These are phyloP conservation scores for Ferrisia virgata DNA, from an alignment of 2,888 invertebrate genomes.

Conservation along the genomic window DNA sequence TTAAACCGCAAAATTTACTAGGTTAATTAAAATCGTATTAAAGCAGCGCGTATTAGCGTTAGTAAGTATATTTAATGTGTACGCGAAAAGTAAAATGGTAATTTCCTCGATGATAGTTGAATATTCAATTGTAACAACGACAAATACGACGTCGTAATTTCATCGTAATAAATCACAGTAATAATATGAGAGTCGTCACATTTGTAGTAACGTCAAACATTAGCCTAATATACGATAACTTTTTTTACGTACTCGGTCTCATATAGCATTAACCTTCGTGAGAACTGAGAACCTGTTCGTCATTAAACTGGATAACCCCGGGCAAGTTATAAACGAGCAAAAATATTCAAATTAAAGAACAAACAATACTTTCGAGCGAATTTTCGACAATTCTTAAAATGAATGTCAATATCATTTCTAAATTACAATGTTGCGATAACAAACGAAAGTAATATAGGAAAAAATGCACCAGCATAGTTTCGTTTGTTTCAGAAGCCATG, in stretches of 20 bases:
- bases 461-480: not conserved
- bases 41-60: not conserved
- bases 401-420: not conserved
- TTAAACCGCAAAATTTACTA: not conserved
- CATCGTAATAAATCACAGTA: not conserved
- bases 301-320: not conserved
- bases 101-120: conserved; percentile 7
- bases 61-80: not conserved
- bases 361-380: not conserved
- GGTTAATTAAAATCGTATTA: conserved; percentile 4
- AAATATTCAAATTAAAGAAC: not conserved
- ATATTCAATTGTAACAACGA: not conserved
- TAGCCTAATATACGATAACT: not conserved
- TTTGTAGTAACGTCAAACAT: not conserved
- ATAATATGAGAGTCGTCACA: not conserved
- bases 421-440: not conserved
- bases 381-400: not conserved
- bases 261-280: conserved; percentile 15
- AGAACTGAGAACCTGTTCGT: conserved; percentile 14
- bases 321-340: not conserved
- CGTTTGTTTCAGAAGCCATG: not conserved
- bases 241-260: not conserved
- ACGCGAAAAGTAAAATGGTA: not conserved
- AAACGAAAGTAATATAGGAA: not conserved
- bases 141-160: not conserved